Percentiles rank a stretch among this genome's conserved stretches.
Evolutionary conservation across 2,888 invertebrate species (phyloP).

Genomic region (Drosophila mimetica): DNA sequence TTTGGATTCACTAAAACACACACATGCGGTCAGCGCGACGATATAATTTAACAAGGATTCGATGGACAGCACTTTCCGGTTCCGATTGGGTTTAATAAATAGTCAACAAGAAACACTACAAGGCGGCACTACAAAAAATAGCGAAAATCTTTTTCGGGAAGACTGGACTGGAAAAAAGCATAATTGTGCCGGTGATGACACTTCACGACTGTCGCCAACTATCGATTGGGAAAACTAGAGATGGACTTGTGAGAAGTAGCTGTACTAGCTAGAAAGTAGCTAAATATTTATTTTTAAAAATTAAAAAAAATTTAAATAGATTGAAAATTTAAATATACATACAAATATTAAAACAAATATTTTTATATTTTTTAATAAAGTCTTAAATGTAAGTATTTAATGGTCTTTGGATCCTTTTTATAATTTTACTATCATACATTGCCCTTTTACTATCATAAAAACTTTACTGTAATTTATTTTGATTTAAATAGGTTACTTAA

Average conservation of each 20-base stretch:
- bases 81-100: conserved; percentile 10
- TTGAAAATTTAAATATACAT: neutral
- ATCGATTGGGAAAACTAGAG: neutral
- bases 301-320: neutral
- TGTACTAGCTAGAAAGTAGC: neutral
- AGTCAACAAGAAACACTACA: conserved; percentile 18
- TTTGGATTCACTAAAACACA: conserved; percentile 1
- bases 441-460: too few relatives aligned
- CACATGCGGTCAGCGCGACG: conserved; percentile 12
- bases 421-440: too few relatives aligned
- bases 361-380: too few relatives aligned
- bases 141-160: conserved; percentile 29
- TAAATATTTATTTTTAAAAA: neutral
- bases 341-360: too few relatives aligned
- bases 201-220: conserved; percentile 12
- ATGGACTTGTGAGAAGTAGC: neutral
- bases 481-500: neutral
- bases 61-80: conserved; percentile 8
- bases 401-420: too few relatives aligned
- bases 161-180: conserved; percentile 35
- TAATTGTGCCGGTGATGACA: conserved; percentile 24
- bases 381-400: too few relatives aligned
- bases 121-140: conserved; percentile 18
- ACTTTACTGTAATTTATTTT: too few relatives aligned
- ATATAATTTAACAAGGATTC: neutral